Evolutionary conservation across 2,888 invertebrate species (phyloP).

Genomic region (Linnaemya tessellans): DNA sequence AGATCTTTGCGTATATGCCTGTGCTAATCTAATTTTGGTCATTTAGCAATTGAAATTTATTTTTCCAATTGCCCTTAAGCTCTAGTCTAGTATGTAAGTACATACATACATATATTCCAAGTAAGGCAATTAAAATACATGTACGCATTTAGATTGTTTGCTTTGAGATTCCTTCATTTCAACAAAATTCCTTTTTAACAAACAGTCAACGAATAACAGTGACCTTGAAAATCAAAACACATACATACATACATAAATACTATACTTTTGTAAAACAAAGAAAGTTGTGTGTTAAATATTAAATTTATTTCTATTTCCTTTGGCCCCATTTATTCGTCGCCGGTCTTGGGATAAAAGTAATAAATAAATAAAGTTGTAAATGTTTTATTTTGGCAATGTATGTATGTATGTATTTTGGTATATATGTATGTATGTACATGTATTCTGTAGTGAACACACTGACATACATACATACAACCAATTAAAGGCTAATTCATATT

Average conservation of each 20-base stretch:
- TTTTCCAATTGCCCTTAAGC: too few species aligned
- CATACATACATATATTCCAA: constrained; percentile 3
- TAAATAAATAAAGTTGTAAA: constrained; percentile 58
- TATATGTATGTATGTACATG: neutral
- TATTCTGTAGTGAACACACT: neutral
- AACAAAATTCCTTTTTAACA: constrained; percentile 54
- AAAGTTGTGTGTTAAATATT: constrained; percentile 36
- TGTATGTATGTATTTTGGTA: neutral
- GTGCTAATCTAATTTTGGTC: too few species aligned
- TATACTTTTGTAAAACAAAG: constrained; percentile 24
- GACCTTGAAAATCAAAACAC: constrained; percentile 60
- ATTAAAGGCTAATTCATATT: constrained; percentile 21
- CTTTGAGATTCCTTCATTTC: constrained; percentile 40
- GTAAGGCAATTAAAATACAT: constrained; percentile 39
- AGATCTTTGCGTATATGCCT: too few species aligned
- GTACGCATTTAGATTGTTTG: constrained; percentile 10
- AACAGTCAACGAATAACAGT: constrained; percentile 55
- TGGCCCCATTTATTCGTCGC: constrained; percentile 71
- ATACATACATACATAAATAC: neutral
- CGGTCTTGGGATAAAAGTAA: constrained; percentile 52
- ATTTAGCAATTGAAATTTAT: too few species aligned
- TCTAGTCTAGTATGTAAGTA: neutral
- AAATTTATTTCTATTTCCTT: constrained; percentile 62
- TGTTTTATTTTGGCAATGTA: constrained; percentile 55
- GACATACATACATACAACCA: neutral